Evolutionary conservation across 2,888 invertebrate species (phyloP), one percentile per base, ranked within the genome.

Genomic region (Nebria salina): DNA sequence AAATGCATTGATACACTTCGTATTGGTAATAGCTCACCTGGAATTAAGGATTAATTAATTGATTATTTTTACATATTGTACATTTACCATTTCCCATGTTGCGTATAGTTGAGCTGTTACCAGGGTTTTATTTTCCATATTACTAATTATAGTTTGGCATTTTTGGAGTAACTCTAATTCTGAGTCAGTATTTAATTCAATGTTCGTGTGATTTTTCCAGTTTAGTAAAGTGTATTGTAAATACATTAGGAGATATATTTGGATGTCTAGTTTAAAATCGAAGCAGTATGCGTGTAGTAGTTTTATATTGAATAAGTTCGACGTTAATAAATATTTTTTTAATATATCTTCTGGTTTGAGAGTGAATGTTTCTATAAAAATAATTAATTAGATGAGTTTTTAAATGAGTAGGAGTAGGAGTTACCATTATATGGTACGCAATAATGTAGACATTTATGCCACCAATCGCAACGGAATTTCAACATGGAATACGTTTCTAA

Each of bases 1-100:
- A 85, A 70, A 91, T 87, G 20, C 89, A 88, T 34, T 88, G 85
- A 83, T 90, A 91, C 4, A 90, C 89, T 87, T 91, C 91, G 82
- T 91, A 91, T 83, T 91, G 87, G 85, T 91, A 91, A 83, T 89
- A 89, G 85, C 90, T 91, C 0, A 90, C 86, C 89, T 90, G 84
- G 72, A 86, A 86, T 75, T 78, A 82, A 77, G 34, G 34, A 34
- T 34, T 34, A 81, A 26, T 26, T 82, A 70, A 77, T 75, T 65
- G 76, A 68, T 70, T 15, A 68, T n/a, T 68, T 0, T 7, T 66
- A 9, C 0, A 66, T n/a, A 25, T 66, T 66, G 66, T 1, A 4
- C 34, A 83, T 83, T 86, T 83, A 87, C 87, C 77, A 82, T 83
- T 34, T 84, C 82, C 85, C 86, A 86, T 72, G 87, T 82, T 13